A percentile compares a stretch with the other conserved stretches of the same genome.
These are phyloP conservation scores for Pituophis catenifer DNA, from an alignment of 2,113 vertebrate species.

Conservation along the genomic window DNA sequence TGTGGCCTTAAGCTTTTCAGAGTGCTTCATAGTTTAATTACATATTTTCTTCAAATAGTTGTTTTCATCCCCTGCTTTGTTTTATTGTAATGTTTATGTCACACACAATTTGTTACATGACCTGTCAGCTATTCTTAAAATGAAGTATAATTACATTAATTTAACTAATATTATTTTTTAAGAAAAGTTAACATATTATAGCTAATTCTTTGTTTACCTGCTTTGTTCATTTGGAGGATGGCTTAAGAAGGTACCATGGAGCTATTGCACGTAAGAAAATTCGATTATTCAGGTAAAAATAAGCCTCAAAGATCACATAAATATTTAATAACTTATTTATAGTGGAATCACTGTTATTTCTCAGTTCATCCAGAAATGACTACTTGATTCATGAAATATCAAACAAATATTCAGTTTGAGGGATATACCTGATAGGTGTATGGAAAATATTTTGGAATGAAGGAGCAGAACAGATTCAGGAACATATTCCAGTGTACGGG, in stretches of 20 bases:
- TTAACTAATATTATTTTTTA: neutral
- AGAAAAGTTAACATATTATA: neutral
- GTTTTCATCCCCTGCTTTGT: neutral
- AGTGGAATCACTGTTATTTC: accelerated
- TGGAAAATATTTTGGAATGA: neutral
- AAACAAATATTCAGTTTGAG: neutral
- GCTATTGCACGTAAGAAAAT: conserved; percentile 73
- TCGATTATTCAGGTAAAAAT: conserved; percentile 70
- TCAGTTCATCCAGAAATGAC: neutral
- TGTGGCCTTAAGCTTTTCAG: neutral
- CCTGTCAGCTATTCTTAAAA: neutral
- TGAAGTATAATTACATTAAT: neutral
- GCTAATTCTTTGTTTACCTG: neutral
- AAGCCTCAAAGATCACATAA: neutral
- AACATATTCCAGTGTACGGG: neutral
- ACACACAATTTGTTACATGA: neutral
- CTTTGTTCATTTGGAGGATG: conserved; percentile 63
- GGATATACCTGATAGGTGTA: neutral
- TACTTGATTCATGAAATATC: neutral
- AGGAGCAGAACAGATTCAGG: neutral
- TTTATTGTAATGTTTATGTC: neutral
- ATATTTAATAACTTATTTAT: neutral
- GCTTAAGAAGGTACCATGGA: conserved; percentile 68
- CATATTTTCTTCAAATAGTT: neutral
- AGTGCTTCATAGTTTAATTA: neutral